Conservation (phyloP, 2,113 vertebrate species). For the Mesocricetus auratus region DNA sequence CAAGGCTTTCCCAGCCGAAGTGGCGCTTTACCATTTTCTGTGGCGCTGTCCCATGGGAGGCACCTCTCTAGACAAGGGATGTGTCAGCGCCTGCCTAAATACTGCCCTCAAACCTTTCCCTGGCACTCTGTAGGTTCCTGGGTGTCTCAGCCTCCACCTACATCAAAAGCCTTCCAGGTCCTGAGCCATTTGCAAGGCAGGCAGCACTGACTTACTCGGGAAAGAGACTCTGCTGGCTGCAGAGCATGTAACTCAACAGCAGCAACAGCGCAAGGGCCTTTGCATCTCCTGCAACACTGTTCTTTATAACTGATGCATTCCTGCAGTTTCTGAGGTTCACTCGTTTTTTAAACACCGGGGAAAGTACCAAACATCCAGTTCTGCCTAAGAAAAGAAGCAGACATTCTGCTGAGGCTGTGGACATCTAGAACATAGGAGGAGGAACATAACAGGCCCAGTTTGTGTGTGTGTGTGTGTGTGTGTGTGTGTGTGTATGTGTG, state of each 20-base stretch:
- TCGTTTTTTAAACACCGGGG: neutral
- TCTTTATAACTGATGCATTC: neutral
- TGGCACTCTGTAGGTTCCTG: constrained; percentile 76
- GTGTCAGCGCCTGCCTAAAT: constrained; percentile 87
- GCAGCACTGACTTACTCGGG: constrained; percentile 81
- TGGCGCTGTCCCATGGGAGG: constrained; percentile 79
- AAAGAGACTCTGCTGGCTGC: constrained; percentile 65
- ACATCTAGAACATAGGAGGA: neutral
- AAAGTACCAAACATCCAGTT: neutral
- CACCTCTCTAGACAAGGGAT: constrained; percentile 83
- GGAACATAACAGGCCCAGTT: neutral
- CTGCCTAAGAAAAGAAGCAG: constrained; percentile 28
- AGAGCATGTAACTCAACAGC: constrained; percentile 67
- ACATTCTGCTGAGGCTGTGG: neutral
- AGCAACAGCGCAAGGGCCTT: constrained; percentile 46
- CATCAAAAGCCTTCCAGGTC: constrained; percentile 81
- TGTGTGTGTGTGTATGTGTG: no score
- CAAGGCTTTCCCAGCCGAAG: neutral
- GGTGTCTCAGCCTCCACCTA: constrained; percentile 88
- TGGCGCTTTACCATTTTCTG: constrained; percentile 88
- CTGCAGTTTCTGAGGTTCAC: neutral
- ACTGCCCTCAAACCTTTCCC: constrained; percentile 80
- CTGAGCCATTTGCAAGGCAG: constrained; percentile 82
- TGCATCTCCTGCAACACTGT: neutral
- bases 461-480: no score